Conservation (phyloP, 2,113 vertebrate genomes). For the Salvelinus alpinus region DNA sequence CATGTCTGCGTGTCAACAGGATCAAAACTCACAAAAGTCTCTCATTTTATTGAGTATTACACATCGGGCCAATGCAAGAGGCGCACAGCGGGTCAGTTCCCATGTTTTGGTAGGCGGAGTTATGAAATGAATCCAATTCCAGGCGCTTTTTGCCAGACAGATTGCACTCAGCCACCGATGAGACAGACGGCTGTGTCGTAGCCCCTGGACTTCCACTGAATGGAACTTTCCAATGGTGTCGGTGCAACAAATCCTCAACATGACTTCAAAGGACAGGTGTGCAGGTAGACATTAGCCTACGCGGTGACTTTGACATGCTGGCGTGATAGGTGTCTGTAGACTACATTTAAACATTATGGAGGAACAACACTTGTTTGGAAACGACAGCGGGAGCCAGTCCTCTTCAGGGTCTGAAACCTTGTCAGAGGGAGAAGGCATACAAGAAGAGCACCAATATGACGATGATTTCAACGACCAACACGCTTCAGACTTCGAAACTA, state of each 20-base stretch:
- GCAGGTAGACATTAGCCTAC: neutral
- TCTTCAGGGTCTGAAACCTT: conserved; percentile 42
- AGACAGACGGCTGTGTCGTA: too few relatives aligned
- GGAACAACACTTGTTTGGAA: conserved; percentile 26
- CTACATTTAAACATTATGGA: conserved; percentile 36
- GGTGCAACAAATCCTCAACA: neutral
- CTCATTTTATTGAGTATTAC: too few relatives aligned
- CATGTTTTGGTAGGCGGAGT: neutral
- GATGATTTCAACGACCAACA: neutral
- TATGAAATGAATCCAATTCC: neutral
- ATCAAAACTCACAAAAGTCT: too few relatives aligned
- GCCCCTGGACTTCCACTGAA: neutral
- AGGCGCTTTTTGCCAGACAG: neutral
- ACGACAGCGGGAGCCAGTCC: conserved; percentile 12
- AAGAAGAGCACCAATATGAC: conserved; percentile 6
- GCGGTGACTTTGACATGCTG: neutral
- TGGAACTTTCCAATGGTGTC: neutral
- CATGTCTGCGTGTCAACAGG: too few relatives aligned
- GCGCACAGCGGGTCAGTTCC: neutral
- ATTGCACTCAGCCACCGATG: neutral
- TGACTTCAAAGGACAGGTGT: conserved; percentile 15
- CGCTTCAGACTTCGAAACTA: conserved; percentile 21
- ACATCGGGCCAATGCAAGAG: too few relatives aligned
- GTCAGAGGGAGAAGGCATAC: conserved; percentile 31
- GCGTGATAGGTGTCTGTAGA: neutral